These are phyloP conservation scores for Holotrichia oblita DNA, from an alignment of 1,140 invertebrate genomes.

Conservation along the genomic window DNA sequence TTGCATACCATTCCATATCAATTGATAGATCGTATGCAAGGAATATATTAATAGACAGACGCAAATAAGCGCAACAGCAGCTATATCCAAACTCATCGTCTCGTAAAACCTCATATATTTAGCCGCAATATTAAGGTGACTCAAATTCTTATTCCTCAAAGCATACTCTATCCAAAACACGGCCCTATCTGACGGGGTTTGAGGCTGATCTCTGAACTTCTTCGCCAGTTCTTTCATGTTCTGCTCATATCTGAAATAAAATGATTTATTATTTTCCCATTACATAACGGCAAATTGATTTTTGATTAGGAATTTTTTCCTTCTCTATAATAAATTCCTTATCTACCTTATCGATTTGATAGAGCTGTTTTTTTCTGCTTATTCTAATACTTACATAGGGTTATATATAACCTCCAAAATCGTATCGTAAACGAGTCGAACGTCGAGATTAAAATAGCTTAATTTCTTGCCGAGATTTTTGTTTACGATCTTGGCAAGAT, in stretches of 20 bases:
- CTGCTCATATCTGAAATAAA: constrained; percentile 36
- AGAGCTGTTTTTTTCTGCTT: background rate
- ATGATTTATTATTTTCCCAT: background rate
- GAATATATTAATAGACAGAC: background rate
- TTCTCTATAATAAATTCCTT: too few species aligned
- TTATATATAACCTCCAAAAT: constrained; percentile 41
- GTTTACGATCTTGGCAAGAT: constrained; percentile 49
- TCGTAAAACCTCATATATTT: constrained; percentile 38
- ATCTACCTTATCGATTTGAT: background rate
- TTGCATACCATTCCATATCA: background rate
- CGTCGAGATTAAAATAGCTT: constrained; percentile 47
- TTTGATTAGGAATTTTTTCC: too few species aligned
- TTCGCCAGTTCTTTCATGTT: constrained; percentile 28
- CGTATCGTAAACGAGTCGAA: constrained; percentile 48
- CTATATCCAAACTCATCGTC: constrained; percentile 9
- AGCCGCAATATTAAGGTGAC: background rate
- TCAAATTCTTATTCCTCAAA: constrained; percentile 25
- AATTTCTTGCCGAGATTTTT: constrained; percentile 47
- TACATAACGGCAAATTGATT: background rate
- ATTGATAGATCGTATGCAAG: constrained; percentile 10
- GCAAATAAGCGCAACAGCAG: background rate
- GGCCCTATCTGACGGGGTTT: constrained; percentile 26
- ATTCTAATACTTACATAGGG: constrained; percentile 39
- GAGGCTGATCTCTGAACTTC: constrained; percentile 28
- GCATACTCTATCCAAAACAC: constrained; percentile 42